Evolutionary conservation across 2,113 vertebrate species (phyloP), one percentile per base, ranked within the genome.

Genomic region (Xenotilapia longispinis): DNA sequence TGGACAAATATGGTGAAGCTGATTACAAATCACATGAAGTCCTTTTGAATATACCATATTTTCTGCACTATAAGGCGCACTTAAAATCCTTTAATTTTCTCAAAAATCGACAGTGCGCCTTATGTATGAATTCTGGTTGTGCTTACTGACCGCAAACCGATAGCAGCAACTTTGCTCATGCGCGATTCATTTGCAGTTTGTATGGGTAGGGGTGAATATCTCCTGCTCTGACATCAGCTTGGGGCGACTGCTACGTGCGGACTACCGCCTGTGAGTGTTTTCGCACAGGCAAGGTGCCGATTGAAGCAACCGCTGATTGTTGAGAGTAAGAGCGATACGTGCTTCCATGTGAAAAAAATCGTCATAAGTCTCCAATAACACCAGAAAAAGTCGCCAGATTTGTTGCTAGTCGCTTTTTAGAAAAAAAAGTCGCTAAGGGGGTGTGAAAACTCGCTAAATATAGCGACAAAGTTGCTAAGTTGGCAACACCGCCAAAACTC

Each of bases 281-380:
- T 31, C 2, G 5, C 14, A 58, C 55, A 58, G 26, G 14, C 14
- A 1, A 58, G 14, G 55, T 58, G 55, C 55, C 13, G 13, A 58
- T 17, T 31, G 55, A 31, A 58, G 7, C 26, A 58, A 17, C 26
- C 0, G 7, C 14, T 58, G 26, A 31, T 58, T 0, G 55, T 31
- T 58, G 8, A 58, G 26, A 31, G 2, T 28, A 58, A 58, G 55
- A 58, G 0, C 0, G 7, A 58, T 31, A 58, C 0, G 5, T 58
- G 55, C 55, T 31, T 58, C 5, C 55, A 31, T 58, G 55, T 58
- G 14, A 58, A 17, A 0, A 58, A 58, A 58, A 26, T 58, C 0
- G 1, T 31, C 57, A 58, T 6, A 31, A 31, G 55, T 58, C 26
- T 58, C 55, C 26, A 31, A 4, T 31, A 58, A 58, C 3, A 0